These are phyloP conservation scores for Theodoxus fluviatilis DNA, from an alignment of 2,888 invertebrate species.

Conservation along the genomic window DNA sequence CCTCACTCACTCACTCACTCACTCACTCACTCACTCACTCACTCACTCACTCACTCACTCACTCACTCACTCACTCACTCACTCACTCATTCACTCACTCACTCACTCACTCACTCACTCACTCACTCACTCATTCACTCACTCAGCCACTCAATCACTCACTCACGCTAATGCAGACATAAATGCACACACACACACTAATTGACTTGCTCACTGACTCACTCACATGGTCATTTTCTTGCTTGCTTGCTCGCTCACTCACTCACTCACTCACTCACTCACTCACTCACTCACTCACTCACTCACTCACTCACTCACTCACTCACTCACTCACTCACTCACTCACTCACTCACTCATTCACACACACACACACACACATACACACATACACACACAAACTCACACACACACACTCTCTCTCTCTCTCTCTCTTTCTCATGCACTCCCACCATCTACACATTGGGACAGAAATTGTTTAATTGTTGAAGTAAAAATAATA, in stretches of 20 bases:
- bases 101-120: neutral
- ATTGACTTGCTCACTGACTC: neutral
- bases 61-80: conserved; percentile 32
- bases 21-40: neutral
- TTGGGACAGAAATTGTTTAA: too few relatives aligned
- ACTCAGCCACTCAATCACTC: neutral
- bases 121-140: neutral
- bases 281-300: conserved; percentile 30
- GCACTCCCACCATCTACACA: too few relatives aligned
- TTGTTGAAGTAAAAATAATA: too few relatives aligned
- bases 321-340: conserved; percentile 34
- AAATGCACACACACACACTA: neutral
- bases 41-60: conserved; percentile 30
- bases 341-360: conserved; percentile 34
- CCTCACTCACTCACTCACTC: neutral
- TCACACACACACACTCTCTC: too few relatives aligned
- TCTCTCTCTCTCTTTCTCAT: too few relatives aligned
- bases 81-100: conserved; percentile 31
- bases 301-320: conserved; percentile 31
- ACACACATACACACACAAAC: too few relatives aligned
- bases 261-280: neutral
- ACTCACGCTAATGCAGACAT: neutral
- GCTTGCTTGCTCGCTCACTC: neutral
- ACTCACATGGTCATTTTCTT: neutral
- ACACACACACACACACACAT: too few relatives aligned